These are phyloP conservation scores for Bucco capensis DNA, from an alignment of 2,113 vertebrate species.

Conservation along the genomic window DNA sequence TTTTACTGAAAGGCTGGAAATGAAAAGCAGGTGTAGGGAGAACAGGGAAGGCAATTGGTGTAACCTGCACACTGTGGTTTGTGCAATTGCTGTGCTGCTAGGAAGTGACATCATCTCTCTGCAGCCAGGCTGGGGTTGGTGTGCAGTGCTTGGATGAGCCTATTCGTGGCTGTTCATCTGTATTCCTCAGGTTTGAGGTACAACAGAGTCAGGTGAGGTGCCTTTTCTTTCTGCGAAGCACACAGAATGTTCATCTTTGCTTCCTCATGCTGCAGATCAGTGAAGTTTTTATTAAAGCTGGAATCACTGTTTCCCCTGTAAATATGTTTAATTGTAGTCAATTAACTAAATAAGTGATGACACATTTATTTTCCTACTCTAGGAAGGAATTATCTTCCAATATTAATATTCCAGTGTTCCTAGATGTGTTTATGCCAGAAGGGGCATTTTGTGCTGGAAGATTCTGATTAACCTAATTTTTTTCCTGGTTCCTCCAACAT, in stretches of 20 bases:
- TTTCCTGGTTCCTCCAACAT: neutral
- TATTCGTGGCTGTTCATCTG: neutral
- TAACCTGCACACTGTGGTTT: neutral
- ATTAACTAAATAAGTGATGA: neutral
- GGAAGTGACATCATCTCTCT: neutral
- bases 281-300: neutral
- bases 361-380: conserved; percentile 3
- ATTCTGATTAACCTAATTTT: neutral
- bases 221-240: neutral
- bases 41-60: neutral
- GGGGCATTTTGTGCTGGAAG: neutral
- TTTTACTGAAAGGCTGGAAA: neutral
- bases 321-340: neutral
- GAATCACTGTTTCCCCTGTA: neutral
- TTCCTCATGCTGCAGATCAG: neutral
- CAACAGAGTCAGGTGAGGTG: neutral
- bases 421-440: neutral
- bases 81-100: neutral
- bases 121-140: neutral
- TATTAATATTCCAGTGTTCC: neutral
- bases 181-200: neutral
- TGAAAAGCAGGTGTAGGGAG: neutral
- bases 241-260: neutral
- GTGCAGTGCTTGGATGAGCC: neutral
- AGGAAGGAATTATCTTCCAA: neutral